Conservation (phyloP, 2,888 invertebrate genomes). For the Dione juno region DNA sequence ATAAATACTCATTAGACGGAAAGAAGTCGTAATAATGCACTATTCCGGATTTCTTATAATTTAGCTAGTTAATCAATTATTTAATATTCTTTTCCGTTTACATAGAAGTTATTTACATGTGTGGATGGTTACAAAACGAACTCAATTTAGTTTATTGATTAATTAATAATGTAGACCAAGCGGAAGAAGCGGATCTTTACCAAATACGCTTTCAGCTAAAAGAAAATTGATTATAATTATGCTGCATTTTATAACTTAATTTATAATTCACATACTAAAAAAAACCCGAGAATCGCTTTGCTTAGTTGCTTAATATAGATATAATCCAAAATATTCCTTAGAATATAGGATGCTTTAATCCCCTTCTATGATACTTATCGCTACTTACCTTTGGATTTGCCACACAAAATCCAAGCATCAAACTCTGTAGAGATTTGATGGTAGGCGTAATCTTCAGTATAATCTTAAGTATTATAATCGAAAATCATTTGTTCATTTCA, state of each 20-base stretch:
- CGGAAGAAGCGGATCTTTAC: too few relatives aligned
- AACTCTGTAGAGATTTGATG: constrained; percentile 13
- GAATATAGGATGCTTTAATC: constrained; percentile 21
- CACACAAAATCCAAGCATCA: constrained; percentile 19
- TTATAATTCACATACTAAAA: background rate
- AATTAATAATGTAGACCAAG: too few relatives aligned
- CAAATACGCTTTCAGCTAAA: too few relatives aligned
- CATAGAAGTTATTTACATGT: too few relatives aligned
- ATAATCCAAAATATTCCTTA: background rate
- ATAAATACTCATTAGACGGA: too few relatives aligned
- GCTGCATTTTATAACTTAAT: background rate
- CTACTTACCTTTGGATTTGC: constrained; percentile 19
- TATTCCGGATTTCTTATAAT: too few relatives aligned
- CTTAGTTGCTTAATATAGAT: background rate
- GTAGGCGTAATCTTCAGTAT: constrained; percentile 24
- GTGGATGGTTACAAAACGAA: too few relatives aligned
- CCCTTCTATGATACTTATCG: constrained; percentile 19
- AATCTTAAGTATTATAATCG: constrained; percentile 24
- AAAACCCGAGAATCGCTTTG: background rate
- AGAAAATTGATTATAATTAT: too few relatives aligned
- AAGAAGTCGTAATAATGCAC: too few relatives aligned
- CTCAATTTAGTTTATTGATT: too few relatives aligned
- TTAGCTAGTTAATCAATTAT: too few relatives aligned
- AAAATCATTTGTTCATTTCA: constrained; percentile 22
- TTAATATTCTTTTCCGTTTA: too few relatives aligned